A percentile compares a stretch with the other conserved stretches of the same genome.
Evolutionary conservation across 2,888 invertebrate genomes (phyloP).

Genomic region (Lobophora halterata): DNA sequence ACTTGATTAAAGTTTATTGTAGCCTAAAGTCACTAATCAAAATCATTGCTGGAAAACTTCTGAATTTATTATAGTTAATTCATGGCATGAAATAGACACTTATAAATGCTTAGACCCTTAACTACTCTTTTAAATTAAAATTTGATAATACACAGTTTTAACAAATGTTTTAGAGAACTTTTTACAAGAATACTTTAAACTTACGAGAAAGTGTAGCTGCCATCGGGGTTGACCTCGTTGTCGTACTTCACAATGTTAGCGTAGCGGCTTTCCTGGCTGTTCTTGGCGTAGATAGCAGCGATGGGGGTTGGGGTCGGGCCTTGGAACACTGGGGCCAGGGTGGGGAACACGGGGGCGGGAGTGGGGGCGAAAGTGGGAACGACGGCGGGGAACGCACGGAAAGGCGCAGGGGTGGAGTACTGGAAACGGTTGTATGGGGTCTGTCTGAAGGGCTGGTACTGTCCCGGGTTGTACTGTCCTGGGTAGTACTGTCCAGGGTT

Average conservation of each 20-base stretch:
- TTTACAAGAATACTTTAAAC: conserved; percentile 31
- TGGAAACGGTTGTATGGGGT: conserved; percentile 19
- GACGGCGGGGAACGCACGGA: conserved; percentile 4
- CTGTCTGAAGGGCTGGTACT: conserved; percentile 17
- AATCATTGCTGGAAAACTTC: too few species aligned
- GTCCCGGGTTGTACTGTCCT: conserved; percentile 10
- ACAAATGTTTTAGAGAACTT: neutral
- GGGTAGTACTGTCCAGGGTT: conserved; percentile 15
- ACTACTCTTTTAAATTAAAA: too few species aligned
- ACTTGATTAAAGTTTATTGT: too few species aligned
- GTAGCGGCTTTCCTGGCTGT: conserved; percentile 37
- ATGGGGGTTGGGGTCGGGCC: too few species aligned
- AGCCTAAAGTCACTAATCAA: too few species aligned
- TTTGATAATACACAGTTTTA: too few species aligned
- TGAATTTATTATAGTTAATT: too few species aligned
- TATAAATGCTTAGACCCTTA: too few species aligned
- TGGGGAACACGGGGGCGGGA: conserved; percentile 15
- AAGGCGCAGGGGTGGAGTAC: conserved; percentile 3
- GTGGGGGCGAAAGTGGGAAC: conserved; percentile 3
- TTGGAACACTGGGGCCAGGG: conserved; percentile 14
- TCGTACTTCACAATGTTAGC: conserved; percentile 57
- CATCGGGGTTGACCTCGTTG: conserved; percentile 74
- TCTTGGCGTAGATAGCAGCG: conserved; percentile 18
- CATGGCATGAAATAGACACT: too few species aligned
- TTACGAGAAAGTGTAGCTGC: conserved; percentile 78